Conservation (phyloP, 2,113 vertebrate genomes). For the Perca flavescens region DNA sequence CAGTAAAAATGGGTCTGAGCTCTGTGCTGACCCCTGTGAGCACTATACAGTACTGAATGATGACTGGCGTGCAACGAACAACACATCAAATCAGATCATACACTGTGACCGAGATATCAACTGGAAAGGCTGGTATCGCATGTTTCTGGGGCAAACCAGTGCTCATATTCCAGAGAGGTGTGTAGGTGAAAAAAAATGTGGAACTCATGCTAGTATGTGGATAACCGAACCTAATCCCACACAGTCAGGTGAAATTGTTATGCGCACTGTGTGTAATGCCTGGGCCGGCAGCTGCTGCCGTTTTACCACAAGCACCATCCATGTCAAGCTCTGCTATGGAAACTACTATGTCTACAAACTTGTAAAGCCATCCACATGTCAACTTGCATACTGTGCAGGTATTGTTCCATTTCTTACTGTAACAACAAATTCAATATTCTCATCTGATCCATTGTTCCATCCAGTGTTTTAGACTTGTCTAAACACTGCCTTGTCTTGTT, state of each 20-base stretch:
- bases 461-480: neutral
- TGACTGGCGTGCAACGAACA: conserved; percentile 62
- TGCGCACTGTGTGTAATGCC: conserved; percentile 3
- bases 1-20: neutral
- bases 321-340: conserved; percentile 68
- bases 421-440: neutral
- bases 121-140: conserved; percentile 72
- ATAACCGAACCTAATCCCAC: conserved; percentile 59
- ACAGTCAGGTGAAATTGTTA: conserved; percentile 42
- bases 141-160: conserved; percentile 34
- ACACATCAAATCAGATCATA: fast-evolving
- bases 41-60: conserved; percentile 56
- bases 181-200: conserved; percentile 41
- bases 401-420: neutral
- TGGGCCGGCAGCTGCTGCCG: fast-evolving
- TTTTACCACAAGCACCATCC: neutral
- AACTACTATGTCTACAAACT: conserved; percentile 74
- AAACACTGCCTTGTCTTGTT: neutral
- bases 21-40: conserved; percentile 67
- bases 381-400: conserved; percentile 70
- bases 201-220: conserved; percentile 53
- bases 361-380: fast-evolving
- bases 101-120: neutral
- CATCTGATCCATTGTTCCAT: neutral
- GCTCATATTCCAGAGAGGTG: conserved; percentile 69